Evolutionary conservation across 2,113 vertebrate species (phyloP), one percentile per base, ranked within the genome.

Genomic region (Chloebia gouldiae): DNA sequence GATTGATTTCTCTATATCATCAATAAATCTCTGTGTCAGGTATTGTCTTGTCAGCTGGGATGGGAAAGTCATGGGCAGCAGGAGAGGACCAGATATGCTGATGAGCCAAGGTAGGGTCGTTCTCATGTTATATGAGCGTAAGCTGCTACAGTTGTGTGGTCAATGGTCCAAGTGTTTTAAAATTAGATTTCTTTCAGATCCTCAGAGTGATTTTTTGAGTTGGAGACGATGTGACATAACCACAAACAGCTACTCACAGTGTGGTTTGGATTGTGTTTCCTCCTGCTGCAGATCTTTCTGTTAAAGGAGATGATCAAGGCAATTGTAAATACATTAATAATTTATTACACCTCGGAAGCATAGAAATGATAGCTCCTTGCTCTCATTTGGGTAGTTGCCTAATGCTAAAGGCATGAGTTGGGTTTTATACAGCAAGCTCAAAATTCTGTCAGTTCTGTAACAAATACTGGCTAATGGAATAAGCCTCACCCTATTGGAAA

Each of bases 211-310:
- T 39, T 92, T 82, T 83, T 78, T 6, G 35, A 60, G 59, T 47
- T 83, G 84, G 24, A 54, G 44, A 90, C 77, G 90, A 93, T 72
- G 90, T 93, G 94, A 95, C 68, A 94, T 70, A 94, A 96, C 94
- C 87, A 94, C 95, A 96, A 94, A 83, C 78, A 96, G 84, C 63
- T 88, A 91, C 49, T 90, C 56, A 64, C 37, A 77, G 59, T 51
- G 60, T 72, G 72, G 88, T 83, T 85, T 87, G 60, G 75, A 92
- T 19, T 57, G 28, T 51, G n/a, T 88, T 96, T 94, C 59, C 59
- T 85, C 30, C 57, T 90, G 33, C 39, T 88, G 71, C 20, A 51
- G 54, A 82, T 82, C 23, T 53, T 89, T 71, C 66, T 85, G 12
- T 47, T 92, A 82, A 92, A 88, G 44, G 44, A 91, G 50, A n/a